Percentiles rank a stretch among this genome's conserved stretches.
Conservation (phyloP, 2,888 invertebrate genomes). For the Hypercompe scribonia region DNA sequence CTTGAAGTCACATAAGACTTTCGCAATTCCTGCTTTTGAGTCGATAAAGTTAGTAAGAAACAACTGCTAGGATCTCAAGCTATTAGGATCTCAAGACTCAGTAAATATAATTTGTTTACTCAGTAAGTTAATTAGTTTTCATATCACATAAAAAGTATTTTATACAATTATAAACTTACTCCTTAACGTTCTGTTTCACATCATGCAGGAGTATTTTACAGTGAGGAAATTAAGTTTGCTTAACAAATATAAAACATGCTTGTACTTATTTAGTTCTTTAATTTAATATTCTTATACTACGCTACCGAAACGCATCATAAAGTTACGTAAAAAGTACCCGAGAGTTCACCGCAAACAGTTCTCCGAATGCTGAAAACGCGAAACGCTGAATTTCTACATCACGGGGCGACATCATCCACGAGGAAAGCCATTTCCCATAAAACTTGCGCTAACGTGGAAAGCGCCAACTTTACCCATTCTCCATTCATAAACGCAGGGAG, state of each 20-base stretch:
- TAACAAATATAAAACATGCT: neutral
- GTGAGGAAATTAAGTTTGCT: too few relatives aligned
- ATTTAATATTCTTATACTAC: neutral
- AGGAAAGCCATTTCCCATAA: slow-evolving; percentile 51
- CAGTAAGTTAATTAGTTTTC: neutral
- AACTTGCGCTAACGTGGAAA: slow-evolving; percentile 60
- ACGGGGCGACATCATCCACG: slow-evolving; percentile 35
- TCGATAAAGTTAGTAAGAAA: too few relatives aligned
- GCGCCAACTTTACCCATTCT: slow-evolving; percentile 55
- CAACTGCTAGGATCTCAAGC: neutral
- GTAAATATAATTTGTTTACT: too few relatives aligned
- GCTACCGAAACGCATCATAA: neutral
- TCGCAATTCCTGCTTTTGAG: too few relatives aligned
- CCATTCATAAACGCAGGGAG: slow-evolving; percentile 59
- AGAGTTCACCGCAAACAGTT: slow-evolving; percentile 2
- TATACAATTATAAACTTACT: neutral
- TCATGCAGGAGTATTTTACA: too few relatives aligned
- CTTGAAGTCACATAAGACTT: too few relatives aligned
- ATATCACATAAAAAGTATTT: neutral
- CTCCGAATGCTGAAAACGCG: slow-evolving; percentile 17
- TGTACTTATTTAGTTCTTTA: neutral
- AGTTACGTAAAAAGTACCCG: slow-evolving; percentile 12
- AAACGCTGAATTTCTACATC: slow-evolving; percentile 30
- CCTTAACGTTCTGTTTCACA: too few relatives aligned
- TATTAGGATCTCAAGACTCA: neutral